These are phyloP conservation scores for Tachystola acroxantha DNA, from an alignment of 2,888 invertebrate genomes.

Conservation along the genomic window DNA sequence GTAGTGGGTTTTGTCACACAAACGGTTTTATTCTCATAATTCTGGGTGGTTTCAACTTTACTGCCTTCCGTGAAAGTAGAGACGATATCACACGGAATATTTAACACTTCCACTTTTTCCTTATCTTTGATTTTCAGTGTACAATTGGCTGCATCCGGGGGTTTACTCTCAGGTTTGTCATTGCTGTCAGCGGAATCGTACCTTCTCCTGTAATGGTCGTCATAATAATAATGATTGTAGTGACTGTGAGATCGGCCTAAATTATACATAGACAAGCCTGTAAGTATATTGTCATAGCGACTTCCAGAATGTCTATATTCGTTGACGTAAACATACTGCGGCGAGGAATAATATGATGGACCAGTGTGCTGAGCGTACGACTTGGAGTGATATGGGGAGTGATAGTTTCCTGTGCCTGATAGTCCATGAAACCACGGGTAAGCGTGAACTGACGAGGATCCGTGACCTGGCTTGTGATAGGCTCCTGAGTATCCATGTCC, in stretches of 20 bases:
- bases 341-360: constrained; percentile 50
- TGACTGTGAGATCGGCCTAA: constrained; percentile 56
- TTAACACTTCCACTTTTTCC: constrained; percentile 38
- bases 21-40: constrained; percentile 34
- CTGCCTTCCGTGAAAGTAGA: constrained; percentile 59
- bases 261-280: constrained; percentile 61
- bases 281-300: constrained; percentile 55
- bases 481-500: constrained; percentile 9
- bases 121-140: constrained; percentile 51
- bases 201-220: constrained; percentile 55
- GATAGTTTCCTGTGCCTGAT: too few species aligned
- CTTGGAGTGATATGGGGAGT: constrained; percentile 21
- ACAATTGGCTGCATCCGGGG: constrained; percentile 45
- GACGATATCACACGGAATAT: constrained; percentile 67
- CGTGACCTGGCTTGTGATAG: neutral
- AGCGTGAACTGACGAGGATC: neutral
- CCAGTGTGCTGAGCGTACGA: too few species aligned
- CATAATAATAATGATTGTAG: constrained; percentile 56
- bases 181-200: constrained; percentile 28
- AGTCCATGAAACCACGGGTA: too few species aligned
- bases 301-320: constrained; percentile 60
- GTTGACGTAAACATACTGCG: constrained; percentile 56
- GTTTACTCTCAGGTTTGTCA: constrained; percentile 20
- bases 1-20: constrained; percentile 43
- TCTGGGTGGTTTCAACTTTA: constrained; percentile 24